These are phyloP conservation scores for Danionella dracula DNA, from an alignment of 2,797 vertebrate species.

Conservation along the genomic window DNA sequence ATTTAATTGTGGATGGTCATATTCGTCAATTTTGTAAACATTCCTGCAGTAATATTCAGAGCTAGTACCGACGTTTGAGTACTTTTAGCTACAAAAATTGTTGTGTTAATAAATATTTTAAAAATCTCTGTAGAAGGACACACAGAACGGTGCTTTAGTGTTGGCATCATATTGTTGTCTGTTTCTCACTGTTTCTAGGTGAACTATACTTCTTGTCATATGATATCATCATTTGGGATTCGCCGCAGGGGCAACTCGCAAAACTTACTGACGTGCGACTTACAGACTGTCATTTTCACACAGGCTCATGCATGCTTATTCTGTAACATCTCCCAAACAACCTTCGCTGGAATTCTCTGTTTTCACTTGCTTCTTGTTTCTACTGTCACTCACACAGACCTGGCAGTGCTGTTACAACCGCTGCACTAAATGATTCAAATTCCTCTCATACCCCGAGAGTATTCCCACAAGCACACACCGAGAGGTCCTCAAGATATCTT, in stretches of 20 bases:
- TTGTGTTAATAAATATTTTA: too few species aligned
- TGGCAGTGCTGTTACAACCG: constrained; percentile 44
- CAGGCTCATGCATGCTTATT: not conserved
- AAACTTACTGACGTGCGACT: not conserved
- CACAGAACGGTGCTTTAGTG: not conserved
- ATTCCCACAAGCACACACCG: constrained; percentile 16
- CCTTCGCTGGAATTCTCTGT: constrained; percentile 46
- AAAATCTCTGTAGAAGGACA: too few species aligned
- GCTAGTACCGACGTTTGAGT: too few species aligned
- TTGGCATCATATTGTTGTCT: not conserved
- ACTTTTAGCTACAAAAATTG: too few species aligned
- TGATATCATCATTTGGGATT: not conserved
- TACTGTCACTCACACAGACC: constrained; percentile 53
- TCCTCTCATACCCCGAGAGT: constrained; percentile 42
- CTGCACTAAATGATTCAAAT: constrained; percentile 45
- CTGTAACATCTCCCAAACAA: not conserved
- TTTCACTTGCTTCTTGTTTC: constrained; percentile 47
- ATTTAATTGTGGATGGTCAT: too few species aligned
- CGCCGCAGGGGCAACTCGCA: not conserved
- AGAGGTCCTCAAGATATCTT: not conserved
- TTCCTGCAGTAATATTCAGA: too few species aligned
- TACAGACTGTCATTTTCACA: not conserved
- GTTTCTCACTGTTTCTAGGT: not conserved
- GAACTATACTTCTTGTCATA: not conserved
- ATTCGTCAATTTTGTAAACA: too few species aligned